Percentiles rank a stretch among this genome's conserved stretches.
phyloP scores from a whole-genome alignment of 2,113 vertebrate species.

The Limnothrissa miodon region DNA sequence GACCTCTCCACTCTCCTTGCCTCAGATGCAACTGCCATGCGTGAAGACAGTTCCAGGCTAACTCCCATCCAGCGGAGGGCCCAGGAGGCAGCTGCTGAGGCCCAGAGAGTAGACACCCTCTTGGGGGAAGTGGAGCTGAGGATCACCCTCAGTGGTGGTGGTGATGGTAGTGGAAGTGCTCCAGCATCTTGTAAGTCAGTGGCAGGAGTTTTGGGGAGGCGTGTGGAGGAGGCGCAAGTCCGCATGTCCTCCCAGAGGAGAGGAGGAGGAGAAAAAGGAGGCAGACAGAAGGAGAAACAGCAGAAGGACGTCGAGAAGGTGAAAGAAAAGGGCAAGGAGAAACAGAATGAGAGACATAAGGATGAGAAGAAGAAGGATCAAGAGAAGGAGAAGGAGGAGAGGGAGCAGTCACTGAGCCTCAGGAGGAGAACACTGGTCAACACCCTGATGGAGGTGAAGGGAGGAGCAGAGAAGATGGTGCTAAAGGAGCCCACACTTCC shows the following conservation, averaged over 20 bases:
- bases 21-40: constrained; percentile 53
- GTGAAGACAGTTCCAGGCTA: constrained; percentile 42
- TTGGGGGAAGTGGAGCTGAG: constrained; percentile 56
- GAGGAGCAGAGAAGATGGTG: constrained; percentile 66
- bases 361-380: constrained; percentile 17
- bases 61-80: constrained; percentile 53
- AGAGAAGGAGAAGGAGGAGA: constrained; percentile 27
- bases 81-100: constrained; percentile 43
- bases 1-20: constrained; percentile 37
- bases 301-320: background rate
- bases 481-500: constrained; percentile 82
- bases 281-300: background rate
- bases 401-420: constrained; percentile 23
- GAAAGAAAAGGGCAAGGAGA: background rate
- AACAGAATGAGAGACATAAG: constrained; percentile 11
- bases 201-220: constrained; percentile 41
- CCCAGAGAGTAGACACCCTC: constrained; percentile 44
- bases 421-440: constrained; percentile 68
- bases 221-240: background rate
- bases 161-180: background rate
- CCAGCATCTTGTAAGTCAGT: constrained; percentile 51
- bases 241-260: background rate
- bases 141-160: constrained; percentile 45
- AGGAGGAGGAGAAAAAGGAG: background rate
- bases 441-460: constrained; percentile 72